phyloP scores from a whole-genome alignment of 2,113 vertebrate genomes.

The Neolamprologus tretocephalus region DNA sequence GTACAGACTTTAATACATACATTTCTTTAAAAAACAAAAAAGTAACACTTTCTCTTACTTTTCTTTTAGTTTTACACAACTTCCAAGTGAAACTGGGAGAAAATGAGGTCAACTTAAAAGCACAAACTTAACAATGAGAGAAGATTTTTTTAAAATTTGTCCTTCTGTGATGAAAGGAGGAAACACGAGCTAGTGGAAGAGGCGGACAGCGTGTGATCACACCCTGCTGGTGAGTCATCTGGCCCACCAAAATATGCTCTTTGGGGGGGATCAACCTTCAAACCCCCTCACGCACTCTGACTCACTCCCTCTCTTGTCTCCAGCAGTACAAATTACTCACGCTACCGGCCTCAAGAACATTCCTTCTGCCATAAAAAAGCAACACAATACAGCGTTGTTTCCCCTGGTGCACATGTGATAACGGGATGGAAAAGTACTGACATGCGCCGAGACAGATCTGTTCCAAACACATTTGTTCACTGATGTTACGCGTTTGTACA shows the following conservation, averaged over 20 bases:
- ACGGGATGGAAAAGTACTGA: conserved; percentile 51
- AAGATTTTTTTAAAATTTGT: fast-evolving
- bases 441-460: background rate
- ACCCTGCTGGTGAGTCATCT: conserved; percentile 54
- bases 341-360: conserved; percentile 9
- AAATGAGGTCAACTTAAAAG: background rate
- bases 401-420: conserved; percentile 2
- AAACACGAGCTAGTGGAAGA: conserved; percentile 13
- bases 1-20: background rate
- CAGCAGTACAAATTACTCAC: conserved; percentile 32
- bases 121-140: background rate
- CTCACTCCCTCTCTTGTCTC: conserved; percentile 31
- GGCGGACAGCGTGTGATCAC: background rate
- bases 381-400: conserved; percentile 35
- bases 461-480: background rate
- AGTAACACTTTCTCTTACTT: background rate
- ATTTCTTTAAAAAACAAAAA: background rate
- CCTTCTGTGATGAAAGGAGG: background rate
- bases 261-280: conserved; percentile 28
- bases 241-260: conserved; percentile 22
- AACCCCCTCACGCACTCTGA: conserved; percentile 35
- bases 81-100: background rate
- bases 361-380: background rate
- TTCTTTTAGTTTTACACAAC: background rate
- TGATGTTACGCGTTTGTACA: background rate